Conservation (phyloP, 2,113 vertebrate species). For the Alces alces region DNA sequence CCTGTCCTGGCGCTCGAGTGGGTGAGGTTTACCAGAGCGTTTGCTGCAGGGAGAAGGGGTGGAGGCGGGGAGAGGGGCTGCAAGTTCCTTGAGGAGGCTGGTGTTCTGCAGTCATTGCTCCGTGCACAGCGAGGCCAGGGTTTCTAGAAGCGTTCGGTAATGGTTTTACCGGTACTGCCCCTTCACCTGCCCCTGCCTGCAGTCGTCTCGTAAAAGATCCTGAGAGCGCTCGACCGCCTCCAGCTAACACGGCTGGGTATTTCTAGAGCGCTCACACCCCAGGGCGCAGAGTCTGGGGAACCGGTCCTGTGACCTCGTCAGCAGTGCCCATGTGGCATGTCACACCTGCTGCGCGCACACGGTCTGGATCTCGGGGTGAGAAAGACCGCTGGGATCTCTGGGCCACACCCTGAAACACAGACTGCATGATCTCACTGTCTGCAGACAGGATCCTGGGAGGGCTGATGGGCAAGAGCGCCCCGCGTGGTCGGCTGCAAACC, state of each 20-base stretch:
- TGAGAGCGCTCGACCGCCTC: not conserved
- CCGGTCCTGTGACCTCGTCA: not conserved
- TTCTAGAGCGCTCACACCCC: not conserved
- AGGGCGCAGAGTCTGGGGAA: not conserved
- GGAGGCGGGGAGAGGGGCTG: not conserved
- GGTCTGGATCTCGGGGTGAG: not conserved
- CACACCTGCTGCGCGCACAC: not conserved
- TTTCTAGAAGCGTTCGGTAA: not conserved
- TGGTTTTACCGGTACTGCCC: not conserved
- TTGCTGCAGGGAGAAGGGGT: constrained; percentile 49
- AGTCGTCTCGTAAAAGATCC: not conserved
- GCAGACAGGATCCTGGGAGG: not conserved
- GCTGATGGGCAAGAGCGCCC: not conserved
- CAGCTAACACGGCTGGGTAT: not conserved
- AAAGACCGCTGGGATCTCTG: not conserved
- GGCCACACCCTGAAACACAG: not conserved
- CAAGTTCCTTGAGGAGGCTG: not conserved
- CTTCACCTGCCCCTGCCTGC: not conserved
- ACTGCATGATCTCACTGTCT: not conserved
- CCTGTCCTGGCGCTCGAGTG: not conserved
- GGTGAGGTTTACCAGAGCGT: constrained; percentile 12
- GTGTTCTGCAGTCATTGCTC: not conserved
- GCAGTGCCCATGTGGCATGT: not conserved
- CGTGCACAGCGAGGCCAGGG: not conserved
- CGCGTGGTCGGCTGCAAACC: not conserved